phyloP scores from a whole-genome alignment of 2,888 invertebrate genomes.

The Melikaiella ostensackeni region DNA sequence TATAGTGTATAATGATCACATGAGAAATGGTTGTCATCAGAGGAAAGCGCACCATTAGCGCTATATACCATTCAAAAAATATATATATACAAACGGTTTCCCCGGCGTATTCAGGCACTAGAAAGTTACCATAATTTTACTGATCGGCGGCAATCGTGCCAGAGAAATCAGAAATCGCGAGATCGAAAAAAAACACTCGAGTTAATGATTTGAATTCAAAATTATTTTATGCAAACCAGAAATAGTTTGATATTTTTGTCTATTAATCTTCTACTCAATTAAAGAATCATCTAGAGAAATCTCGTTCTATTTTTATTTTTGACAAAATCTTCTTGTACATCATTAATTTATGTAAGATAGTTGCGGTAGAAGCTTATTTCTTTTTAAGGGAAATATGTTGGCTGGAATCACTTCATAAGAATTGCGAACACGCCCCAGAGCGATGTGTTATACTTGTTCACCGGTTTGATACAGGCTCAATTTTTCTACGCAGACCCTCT shows the following conservation, averaged over 20 bases:
- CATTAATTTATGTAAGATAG: not conserved
- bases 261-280: no score
- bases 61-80: not conserved
- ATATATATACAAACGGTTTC: conserved; percentile 10
- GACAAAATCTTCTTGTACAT: no score
- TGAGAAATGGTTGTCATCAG: not conserved
- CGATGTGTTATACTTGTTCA: conserved; percentile 20
- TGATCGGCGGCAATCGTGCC: conserved; percentile 26
- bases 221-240: not conserved
- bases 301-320: not conserved
- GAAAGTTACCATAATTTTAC: conserved; percentile 51
- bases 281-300: no score
- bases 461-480: conserved; percentile 44
- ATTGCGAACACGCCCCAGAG: conserved; percentile 17
- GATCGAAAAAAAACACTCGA: conserved; percentile 25
- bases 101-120: conserved; percentile 18
- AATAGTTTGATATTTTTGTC: not conserved
- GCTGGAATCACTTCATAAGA: not conserved
- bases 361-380: not conserved
- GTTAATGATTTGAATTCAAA: conserved; percentile 42
- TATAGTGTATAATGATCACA: conserved; percentile 3
- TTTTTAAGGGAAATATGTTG: not conserved
- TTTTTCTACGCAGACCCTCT: conserved; percentile 64
- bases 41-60: conserved; percentile 6
- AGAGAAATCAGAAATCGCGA: conserved; percentile 37